Evolutionary conservation across 2,888 invertebrate genomes (phyloP), one percentile per base, ranked within the genome.

Genomic region (Timandra comae): DNA sequence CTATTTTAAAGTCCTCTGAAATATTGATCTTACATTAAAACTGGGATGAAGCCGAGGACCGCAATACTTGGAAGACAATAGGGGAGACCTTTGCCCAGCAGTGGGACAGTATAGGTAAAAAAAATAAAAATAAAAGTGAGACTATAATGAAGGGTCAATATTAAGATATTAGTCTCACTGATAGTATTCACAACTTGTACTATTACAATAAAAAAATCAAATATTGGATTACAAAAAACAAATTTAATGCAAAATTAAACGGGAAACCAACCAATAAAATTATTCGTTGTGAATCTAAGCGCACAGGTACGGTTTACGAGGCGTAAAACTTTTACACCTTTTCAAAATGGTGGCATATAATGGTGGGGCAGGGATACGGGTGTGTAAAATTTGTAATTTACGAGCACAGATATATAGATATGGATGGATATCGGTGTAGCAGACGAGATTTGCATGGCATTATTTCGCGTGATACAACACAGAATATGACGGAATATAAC

Each of bases 351-450:
- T 19, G 7, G 30, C 25, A 23, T 36, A 21, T 31, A 31, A 32
- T 16, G 16, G 16, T 6, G 31, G 39, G 40, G 32, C 46, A 43
- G 48, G 56, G 61, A 60, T 56, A 62, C 56, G 23, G 41, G 57
- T 57, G 56, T 55, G 63, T 75, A 69, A 73, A 73, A 70, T 73
- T 68, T 61, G 60, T 66, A 63, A 77, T 75, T 77, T 78, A 77
- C 67, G 52, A 55, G 49, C 41, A 45, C 42, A 47, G 45, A 55
- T 52, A 39, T 45, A 46, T 43, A 51, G 43, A 52, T 42, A 46
- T 43, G 52, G 43, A 52, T 42, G 39, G 46, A 34, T 47, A 51
- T 56, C 35, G 46, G 21, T 10, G 11, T 24, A 7, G 32, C 30
- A 26, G 35, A 30, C 36, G 35, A 49, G 52, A 56, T 63, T 56